Evolutionary conservation across 1,140 invertebrate genomes (phyloP).

Genomic region (Acromyrmex echinatior): DNA sequence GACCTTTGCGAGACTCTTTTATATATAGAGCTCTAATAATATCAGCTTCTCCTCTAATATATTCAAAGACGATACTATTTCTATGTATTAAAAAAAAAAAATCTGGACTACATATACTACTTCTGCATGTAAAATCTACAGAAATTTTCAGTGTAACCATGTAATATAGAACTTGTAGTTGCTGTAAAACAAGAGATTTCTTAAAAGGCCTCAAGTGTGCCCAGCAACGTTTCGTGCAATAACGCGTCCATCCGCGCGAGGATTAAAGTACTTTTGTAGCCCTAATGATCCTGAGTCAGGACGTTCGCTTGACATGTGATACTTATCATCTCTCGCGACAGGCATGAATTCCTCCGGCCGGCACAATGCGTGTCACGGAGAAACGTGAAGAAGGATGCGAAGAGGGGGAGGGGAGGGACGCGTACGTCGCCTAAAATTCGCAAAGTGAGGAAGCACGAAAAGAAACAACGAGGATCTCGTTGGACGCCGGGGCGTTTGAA

Average conservation of each 20-base stretch:
- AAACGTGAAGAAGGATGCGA: not conserved
- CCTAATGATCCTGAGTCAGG: constrained; percentile 53
- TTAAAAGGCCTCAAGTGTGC: constrained; percentile 29
- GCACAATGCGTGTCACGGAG: constrained; percentile 34
- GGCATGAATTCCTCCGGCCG: constrained; percentile 28
- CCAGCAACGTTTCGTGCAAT: constrained; percentile 50
- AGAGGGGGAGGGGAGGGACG: not conserved
- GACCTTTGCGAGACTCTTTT: no score
- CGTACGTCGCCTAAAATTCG: constrained; percentile 54
- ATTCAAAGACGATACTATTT: not conserved
- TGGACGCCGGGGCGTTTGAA: constrained; percentile 19
- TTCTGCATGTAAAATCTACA: not conserved
- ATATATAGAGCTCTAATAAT: no score
- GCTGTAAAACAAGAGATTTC: constrained; percentile 11
- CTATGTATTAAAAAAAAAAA: not conserved
- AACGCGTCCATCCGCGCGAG: constrained; percentile 34
- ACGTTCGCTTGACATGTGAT: constrained; percentile 51
- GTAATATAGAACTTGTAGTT: not conserved
- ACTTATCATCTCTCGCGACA: constrained; percentile 56
- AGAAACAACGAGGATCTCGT: constrained; percentile 68
- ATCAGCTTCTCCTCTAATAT: no score
- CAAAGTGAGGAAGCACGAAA: constrained; percentile 59
- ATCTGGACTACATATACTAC: not conserved
- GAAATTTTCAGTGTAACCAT: not conserved
- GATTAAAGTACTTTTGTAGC: constrained; percentile 56